Evolutionary conservation across 2,888 invertebrate genomes (phyloP).

Genomic region (Drosophila multiciliata): DNA sequence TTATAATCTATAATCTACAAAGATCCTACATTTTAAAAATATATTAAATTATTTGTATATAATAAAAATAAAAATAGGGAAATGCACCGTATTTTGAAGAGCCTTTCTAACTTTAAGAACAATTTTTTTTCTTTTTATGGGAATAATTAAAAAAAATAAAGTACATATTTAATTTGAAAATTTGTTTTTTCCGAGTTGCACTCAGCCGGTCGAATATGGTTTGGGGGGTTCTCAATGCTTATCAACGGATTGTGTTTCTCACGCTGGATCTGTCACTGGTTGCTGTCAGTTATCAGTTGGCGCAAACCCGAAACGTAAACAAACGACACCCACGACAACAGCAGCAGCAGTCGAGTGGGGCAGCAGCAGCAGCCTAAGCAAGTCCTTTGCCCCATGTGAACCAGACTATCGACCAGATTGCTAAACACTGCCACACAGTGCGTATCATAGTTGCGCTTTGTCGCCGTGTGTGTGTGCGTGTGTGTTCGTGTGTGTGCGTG

Average conservation of each 20-base stretch:
- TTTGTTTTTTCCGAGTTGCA: not conserved
- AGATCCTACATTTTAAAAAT: not conserved
- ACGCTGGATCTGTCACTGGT: slow-evolving; percentile 58
- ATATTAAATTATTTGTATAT: not conserved
- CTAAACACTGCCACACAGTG: slow-evolving; percentile 53
- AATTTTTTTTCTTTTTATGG: not conserved
- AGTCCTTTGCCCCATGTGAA: slow-evolving; percentile 53
- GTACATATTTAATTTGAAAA: too few species aligned
- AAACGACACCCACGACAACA: slow-evolving; percentile 76
- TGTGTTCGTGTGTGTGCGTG: slow-evolving; percentile 7
- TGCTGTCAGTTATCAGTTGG: slow-evolving; percentile 52
- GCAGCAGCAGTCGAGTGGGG: slow-evolving; percentile 15
- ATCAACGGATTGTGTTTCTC: slow-evolving; percentile 79
- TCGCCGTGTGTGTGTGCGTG: slow-evolving; percentile 1
- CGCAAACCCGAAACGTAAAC: slow-evolving; percentile 74
- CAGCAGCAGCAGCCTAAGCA: slow-evolving; percentile 5
- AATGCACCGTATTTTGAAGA: not conserved
- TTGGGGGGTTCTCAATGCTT: slow-evolving; percentile 33
- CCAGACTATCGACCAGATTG: slow-evolving; percentile 58
- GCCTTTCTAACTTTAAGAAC: not conserved
- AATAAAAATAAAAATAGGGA: not conserved
- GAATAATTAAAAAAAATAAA: not conserved
- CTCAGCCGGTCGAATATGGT: not conserved
- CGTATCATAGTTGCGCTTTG: slow-evolving; percentile 56
- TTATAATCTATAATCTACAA: too few species aligned